Base-by-base conservation (phyloP, 2,113 vertebrate genomes). In the Pachypanchax playfairii region DNA sequence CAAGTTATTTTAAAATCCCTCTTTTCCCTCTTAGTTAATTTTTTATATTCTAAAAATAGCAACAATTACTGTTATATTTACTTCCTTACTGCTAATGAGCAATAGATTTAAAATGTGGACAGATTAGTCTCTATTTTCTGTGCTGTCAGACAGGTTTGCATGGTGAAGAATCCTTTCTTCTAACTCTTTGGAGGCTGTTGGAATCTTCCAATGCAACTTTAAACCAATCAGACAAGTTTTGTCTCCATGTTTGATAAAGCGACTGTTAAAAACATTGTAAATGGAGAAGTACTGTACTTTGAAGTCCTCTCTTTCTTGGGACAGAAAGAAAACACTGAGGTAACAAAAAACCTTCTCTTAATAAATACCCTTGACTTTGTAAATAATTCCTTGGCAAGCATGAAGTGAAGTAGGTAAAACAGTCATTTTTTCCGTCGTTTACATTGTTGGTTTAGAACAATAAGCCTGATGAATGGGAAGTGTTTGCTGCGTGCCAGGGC, bases 401-500 rank as follows among this genome's bases (percentile, higher is more conserved):
- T 35, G 11, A 0, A 38, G 21, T 51, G 22, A 69, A 22, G 33
- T 46, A 18, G 1, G 15, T 41, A n/a, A 53, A 1, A 54, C 52
- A 28, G 8, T 44, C 1, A 38, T 15, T 7, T 4, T 47, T 43
- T 65, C 2, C 43, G 14, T 64, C 4, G 39, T 7, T 8, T 13
- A 12, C 26, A 22, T 17, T 61, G 18, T 51, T 50, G 12, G 10
- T 39, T 74, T 4, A 52, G 43, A 29, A 13, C 20, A 56, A 9
- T 35, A 15, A 18, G 33, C 48, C 0, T 21, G 28, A 55, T 53
- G 22, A 75, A 65, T 22, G 25, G 28, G 10, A 1, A 44, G 21
- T 44, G 46, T 64, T 66, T 56, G 26, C 61, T 57, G 33, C 47
- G 54, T 60, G 65, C 52, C 41, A 3, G 22, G 36, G 21, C 24